phyloP scores from a whole-genome alignment of 2,888 invertebrate species.

The Drosophila pseudotalamancana region DNA sequence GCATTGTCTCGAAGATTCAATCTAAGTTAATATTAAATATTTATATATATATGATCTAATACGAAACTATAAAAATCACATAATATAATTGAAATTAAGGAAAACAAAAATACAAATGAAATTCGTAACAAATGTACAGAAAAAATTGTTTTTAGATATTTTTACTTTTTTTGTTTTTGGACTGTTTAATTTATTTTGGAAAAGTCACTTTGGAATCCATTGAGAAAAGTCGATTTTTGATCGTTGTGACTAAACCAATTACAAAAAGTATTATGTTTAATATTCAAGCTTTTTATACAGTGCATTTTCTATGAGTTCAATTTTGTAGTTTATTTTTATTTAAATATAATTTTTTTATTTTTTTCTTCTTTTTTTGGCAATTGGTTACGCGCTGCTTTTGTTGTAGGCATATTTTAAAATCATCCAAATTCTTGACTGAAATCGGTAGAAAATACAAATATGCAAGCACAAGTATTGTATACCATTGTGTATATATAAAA shows the following conservation, averaged over 20 bases:
- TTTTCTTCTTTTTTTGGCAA: slow-evolving; percentile 61
- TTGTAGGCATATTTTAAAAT: slow-evolving; percentile 54
- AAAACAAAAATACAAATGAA: slow-evolving; percentile 34
- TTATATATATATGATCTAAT: slow-evolving; percentile 17
- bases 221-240: slow-evolving; percentile 43
- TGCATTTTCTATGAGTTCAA: slow-evolving; percentile 39
- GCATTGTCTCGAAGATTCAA: slow-evolving; percentile 9
- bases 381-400: slow-evolving; percentile 68
- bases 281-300: slow-evolving; percentile 47
- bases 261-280: slow-evolving; percentile 37
- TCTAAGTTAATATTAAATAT: slow-evolving; percentile 6
- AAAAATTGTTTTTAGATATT: slow-evolving; percentile 2
- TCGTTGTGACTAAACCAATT: slow-evolving; percentile 36
- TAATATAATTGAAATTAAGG: slow-evolving; percentile 40
- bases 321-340: slow-evolving; percentile 24
- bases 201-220: slow-evolving; percentile 42
- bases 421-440: slow-evolving; percentile 74
- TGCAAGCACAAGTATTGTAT: slow-evolving; percentile 39
- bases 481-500: slow-evolving; percentile 58
- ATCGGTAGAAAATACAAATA: slow-evolving; percentile 64
- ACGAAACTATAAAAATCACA: slow-evolving; percentile 58
- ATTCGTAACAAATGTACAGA: slow-evolving; percentile 67
- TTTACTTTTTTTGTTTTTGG: background rate
- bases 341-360: slow-evolving; percentile 9
- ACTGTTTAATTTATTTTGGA: slow-evolving; percentile 27